Evolutionary conservation across 2,113 vertebrate genomes (phyloP).

Genomic region (Fulmarus glacialis): DNA sequence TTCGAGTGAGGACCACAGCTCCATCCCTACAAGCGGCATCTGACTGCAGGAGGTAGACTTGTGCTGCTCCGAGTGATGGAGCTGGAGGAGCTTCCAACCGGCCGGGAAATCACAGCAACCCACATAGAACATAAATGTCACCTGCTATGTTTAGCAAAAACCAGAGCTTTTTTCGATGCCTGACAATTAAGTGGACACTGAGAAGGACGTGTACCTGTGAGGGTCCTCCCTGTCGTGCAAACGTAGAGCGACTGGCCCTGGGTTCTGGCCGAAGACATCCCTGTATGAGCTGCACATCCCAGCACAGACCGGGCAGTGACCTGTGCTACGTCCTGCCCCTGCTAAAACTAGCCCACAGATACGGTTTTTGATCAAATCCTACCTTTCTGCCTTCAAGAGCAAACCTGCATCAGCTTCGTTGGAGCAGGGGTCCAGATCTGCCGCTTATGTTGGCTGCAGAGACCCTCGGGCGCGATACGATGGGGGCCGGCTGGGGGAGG

Average conservation of each 20-base stretch:
- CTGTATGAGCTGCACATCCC: not conserved
- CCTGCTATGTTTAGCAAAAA: not conserved
- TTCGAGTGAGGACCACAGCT: not conserved
- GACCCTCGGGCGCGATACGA: rapidly evolving
- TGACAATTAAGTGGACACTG: rapidly evolving
- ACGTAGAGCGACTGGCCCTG: rapidly evolving
- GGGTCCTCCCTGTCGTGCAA: not conserved
- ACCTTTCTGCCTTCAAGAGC: not conserved
- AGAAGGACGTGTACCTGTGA: not conserved
- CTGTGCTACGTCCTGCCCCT: not conserved
- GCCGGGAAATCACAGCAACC: not conserved
- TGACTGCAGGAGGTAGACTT: not conserved
- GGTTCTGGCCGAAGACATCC: not conserved
- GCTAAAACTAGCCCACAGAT: not conserved
- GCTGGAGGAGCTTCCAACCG: not conserved
- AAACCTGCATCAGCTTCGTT: not conserved
- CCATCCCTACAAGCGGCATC: not conserved
- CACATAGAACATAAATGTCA: rapidly evolving
- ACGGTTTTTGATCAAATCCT: not conserved
- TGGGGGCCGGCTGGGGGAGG: not conserved
- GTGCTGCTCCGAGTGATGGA: not conserved
- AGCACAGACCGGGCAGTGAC: not conserved
- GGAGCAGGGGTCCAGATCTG: not conserved
- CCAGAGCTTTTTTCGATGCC: not conserved
- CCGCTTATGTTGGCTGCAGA: not conserved